phyloP scores from a whole-genome alignment of 2,113 vertebrate species.

The Oreochromis tanganicae region DNA sequence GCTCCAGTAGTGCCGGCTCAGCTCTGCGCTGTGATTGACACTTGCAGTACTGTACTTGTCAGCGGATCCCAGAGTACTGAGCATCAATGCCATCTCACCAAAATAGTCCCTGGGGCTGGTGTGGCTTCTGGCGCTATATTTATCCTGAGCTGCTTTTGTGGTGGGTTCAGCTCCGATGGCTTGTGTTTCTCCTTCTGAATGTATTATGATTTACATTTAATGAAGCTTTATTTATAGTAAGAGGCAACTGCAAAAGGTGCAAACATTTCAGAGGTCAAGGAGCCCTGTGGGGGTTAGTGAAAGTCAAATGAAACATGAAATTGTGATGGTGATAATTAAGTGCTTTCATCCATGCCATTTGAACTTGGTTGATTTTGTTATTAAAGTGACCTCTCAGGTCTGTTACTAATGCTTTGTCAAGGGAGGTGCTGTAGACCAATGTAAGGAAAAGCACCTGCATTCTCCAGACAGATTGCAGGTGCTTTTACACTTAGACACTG shows the following conservation, averaged over 20 bases:
- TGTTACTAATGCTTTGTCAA: background rate
- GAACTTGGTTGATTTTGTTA: background rate
- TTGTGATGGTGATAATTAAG: background rate
- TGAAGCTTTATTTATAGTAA: conserved; percentile 21
- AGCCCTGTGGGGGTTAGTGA: background rate
- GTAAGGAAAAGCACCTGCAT: background rate
- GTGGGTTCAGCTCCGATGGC: conserved; percentile 11
- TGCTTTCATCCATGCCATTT: background rate
- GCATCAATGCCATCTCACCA: conserved; percentile 60
- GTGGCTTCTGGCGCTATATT: conserved; percentile 52
- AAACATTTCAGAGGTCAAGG: background rate
- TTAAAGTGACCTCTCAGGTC: background rate
- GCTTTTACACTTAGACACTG: background rate
- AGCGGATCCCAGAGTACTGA: conserved; percentile 60
- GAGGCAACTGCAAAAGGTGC: background rate
- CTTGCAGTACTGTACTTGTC: conserved; percentile 67
- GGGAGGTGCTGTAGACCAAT: background rate
- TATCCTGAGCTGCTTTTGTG: conserved; percentile 52
- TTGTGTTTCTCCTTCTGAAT: conserved; percentile 49
- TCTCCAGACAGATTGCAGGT: background rate
- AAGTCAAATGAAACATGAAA: background rate
- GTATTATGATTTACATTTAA: conserved; percentile 36
- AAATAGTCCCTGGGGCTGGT: conserved; percentile 66
- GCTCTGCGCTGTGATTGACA: conserved; percentile 48
- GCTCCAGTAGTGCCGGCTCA: conserved; percentile 53